phyloP scores from a whole-genome alignment of 1,140 invertebrate genomes.

The Tetraneura akinire region DNA sequence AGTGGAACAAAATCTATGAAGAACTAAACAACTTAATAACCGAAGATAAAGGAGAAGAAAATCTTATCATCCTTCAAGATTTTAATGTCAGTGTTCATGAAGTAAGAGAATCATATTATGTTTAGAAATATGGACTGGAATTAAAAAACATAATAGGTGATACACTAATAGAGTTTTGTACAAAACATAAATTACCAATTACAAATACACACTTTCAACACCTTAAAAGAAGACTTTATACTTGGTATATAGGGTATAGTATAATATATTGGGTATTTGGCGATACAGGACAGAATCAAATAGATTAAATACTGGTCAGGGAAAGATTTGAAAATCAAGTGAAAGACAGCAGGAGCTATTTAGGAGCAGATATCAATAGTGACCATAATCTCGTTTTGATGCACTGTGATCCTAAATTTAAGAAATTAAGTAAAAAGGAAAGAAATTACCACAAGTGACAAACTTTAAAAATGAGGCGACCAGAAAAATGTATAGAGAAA shows the following conservation, averaged over 20 bases:
- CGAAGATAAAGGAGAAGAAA: not conserved
- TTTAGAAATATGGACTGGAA: conserved; percentile 13
- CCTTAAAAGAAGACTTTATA: conserved; percentile 55
- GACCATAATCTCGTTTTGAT: not conserved
- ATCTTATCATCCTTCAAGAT: conserved; percentile 26
- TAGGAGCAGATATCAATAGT: conserved; percentile 7
- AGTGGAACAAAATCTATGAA: not conserved
- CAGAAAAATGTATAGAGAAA: not conserved
- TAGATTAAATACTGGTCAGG: conserved; percentile 57
- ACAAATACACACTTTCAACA: conserved; percentile 54
- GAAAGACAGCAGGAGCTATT: not conserved
- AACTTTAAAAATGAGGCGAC: not conserved
- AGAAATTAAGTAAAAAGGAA: not conserved
- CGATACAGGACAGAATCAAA: conserved; percentile 57
- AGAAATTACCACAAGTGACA: not conserved
- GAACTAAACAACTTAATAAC: not conserved
- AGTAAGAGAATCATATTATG: not conserved
- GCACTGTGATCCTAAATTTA: not conserved
- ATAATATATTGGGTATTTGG: too few species aligned
- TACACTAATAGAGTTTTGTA: conserved; percentile 34
- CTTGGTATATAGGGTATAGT: too few species aligned
- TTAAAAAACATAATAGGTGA: conserved; percentile 17
- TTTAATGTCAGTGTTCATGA: conserved; percentile 12
- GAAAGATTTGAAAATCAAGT: not conserved
- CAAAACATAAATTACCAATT: conserved; percentile 12